Evolutionary conservation across 2,113 vertebrate genomes (phyloP).

Genomic region (Thinocorus orbignyianus): DNA sequence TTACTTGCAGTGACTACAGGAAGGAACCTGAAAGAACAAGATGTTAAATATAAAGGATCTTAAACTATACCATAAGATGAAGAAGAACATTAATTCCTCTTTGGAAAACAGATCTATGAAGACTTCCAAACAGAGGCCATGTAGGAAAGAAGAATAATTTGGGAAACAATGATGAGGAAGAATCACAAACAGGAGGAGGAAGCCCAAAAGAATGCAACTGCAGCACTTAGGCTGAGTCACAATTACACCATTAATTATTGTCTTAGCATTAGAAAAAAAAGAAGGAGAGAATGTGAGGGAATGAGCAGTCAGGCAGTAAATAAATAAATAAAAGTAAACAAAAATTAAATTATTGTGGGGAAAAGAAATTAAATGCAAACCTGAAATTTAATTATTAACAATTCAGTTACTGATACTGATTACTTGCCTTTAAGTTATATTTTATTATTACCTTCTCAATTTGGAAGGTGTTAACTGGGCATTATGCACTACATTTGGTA

Average conservation of each 20-base stretch:
- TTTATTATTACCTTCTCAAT: neutral
- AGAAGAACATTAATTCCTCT: neutral
- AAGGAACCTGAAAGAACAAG: neutral
- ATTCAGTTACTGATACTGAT: neutral
- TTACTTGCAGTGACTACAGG: neutral
- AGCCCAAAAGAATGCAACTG: neutral
- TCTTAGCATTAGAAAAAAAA: neutral
- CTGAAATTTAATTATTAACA: neutral
- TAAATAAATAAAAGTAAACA: neutral
- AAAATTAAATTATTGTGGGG: neutral
- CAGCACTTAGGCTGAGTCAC: neutral
- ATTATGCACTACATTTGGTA: accelerated
- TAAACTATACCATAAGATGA: neutral
- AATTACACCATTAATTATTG: neutral
- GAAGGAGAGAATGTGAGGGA: neutral
- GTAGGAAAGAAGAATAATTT: neutral
- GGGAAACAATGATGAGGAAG: neutral
- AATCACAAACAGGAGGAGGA: neutral
- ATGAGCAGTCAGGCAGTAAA: neutral
- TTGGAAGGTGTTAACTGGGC: neutral
- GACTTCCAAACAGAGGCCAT: neutral
- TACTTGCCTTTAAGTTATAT: neutral
- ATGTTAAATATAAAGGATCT: neutral
- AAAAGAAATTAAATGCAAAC: neutral
- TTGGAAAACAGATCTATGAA: neutral